Base-by-base conservation (phyloP, 2,113 vertebrate species). In the Neomonachus schauinslandi region DNA sequence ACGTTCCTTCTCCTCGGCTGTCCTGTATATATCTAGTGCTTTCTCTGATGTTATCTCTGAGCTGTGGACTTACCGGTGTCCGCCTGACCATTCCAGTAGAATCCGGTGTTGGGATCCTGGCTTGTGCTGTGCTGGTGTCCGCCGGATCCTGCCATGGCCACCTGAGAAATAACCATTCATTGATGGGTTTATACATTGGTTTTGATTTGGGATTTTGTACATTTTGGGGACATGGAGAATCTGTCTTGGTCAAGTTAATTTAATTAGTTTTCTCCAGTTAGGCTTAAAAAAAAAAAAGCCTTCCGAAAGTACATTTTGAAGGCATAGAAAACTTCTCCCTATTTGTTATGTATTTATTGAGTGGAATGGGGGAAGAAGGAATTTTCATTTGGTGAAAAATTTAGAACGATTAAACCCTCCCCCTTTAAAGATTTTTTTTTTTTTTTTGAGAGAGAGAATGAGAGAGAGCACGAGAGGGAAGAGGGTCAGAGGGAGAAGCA, bases 121-220 rank as follows among this genome's bases (percentile, higher is more conserved):
- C 92, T 53, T 42, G 46, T 65, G 39, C 42, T 28, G 0, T 31
- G 51, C 21, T 26, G 31, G 39, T 36, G 26, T 28, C 51, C 26
- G 4, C 28, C 53, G 14, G 10, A 28, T 72, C 36, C n/a, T 42
- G 36, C 24, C 1, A 0, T 59, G 26, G 33, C 31, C 11, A 36
- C 21, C 18, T 63, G 42, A 72, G 71, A 89, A 49, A 67, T 59
- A 71, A 33, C 63, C n/a, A 5, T 55, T 67, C 22, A 7, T 53
- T 2, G 6, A 39, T 85, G 22, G 46, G 13, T 57, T 94, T 84
- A 31, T 57, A 6, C 16, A 7, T 33, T 53, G 55, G 39, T 55
- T 96, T 39, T 91, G 76, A 80, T 89, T 89, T 90, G 72, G 63
- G 46, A 46, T 46, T 46, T 90, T 96, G 91, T 28, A 63, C 22